These are phyloP conservation scores for Astropecten irregularis DNA, from an alignment of 53 echinoderm and acorn worm species.

Conservation along the genomic window DNA sequence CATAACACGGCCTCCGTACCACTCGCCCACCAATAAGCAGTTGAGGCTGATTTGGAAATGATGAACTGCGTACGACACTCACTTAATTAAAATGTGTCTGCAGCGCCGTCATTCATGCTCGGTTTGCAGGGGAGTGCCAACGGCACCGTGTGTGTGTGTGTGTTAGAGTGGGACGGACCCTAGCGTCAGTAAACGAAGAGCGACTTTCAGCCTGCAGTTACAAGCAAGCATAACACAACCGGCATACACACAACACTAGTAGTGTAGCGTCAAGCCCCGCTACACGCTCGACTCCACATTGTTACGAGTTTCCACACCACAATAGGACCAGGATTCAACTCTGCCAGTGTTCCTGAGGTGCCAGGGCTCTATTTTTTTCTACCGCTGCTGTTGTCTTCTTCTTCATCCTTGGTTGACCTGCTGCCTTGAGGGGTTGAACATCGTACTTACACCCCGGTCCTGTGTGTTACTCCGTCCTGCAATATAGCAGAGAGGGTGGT, in stretches of 20 bases:
- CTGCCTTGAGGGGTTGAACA: slow-evolving; percentile 46
- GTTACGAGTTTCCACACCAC: slow-evolving; percentile 43
- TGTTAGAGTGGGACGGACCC: slow-evolving; percentile 43
- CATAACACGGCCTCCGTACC: neutral
- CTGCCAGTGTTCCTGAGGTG: slow-evolving; percentile 53
- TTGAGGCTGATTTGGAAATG: slow-evolving; percentile 56
- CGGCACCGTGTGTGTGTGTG: slow-evolving; percentile 33
- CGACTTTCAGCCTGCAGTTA: slow-evolving; percentile 45
- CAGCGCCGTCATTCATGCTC: slow-evolving; percentile 73
- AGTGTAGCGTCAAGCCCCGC: slow-evolving; percentile 14
- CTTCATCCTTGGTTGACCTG: slow-evolving; percentile 50
- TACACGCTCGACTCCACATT: slow-evolving; percentile 34
- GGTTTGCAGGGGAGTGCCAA: slow-evolving; percentile 58
- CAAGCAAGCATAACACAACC: slow-evolving; percentile 30
- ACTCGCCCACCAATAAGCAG: slow-evolving; percentile 27
- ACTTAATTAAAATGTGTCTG: slow-evolving; percentile 92
- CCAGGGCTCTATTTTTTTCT: neutral
- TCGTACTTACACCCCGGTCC: slow-evolving; percentile 16
- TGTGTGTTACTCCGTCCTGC: too few species aligned
- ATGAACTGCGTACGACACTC: slow-evolving; percentile 75
- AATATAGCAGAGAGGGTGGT: neutral
- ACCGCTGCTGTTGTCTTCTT: slow-evolving; percentile 32
- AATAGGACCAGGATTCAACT: slow-evolving; percentile 35
- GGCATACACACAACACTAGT: slow-evolving; percentile 34
- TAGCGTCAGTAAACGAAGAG: slow-evolving; percentile 41